A percentile compares a stretch with the other conserved stretches of the same genome.
Evolutionary conservation across 2,888 invertebrate genomes (phyloP).

Genomic region (Orthosia gothica): DNA sequence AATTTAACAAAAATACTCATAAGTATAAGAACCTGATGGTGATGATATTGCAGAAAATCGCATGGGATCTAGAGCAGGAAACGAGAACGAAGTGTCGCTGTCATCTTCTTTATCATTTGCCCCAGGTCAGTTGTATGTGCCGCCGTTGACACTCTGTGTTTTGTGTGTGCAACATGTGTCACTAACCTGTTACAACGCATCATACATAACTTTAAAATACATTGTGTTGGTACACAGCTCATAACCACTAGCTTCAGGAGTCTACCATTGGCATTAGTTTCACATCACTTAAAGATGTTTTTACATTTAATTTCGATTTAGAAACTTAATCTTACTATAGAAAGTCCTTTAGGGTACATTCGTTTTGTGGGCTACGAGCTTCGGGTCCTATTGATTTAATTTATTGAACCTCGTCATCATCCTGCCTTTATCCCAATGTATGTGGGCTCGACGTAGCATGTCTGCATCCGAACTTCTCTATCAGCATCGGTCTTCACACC

Average conservation of each 20-base stretch:
- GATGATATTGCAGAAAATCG: constrained; percentile 91
- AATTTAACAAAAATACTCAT: constrained; percentile 60
- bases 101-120: constrained; percentile 90
- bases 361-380: constrained; percentile 19
- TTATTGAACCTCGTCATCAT: constrained; percentile 5
- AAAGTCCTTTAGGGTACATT: constrained; percentile 12
- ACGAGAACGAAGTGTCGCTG: constrained; percentile 91
- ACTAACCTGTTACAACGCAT: constrained; percentile 85
- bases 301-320: constrained; percentile 30
- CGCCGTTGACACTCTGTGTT: constrained; percentile 86
- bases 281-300: constrained; percentile 25
- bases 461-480: neutral
- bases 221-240: constrained; percentile 72
- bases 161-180: constrained; percentile 90
- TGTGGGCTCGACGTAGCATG: neutral
- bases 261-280: constrained; percentile 66
- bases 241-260: constrained; percentile 78
- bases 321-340: constrained; percentile 26
- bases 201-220: constrained; percentile 70
- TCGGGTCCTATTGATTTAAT: constrained; percentile 9
- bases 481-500: neutral
- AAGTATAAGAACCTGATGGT: constrained; percentile 84
- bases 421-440: neutral
- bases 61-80: constrained; percentile 90
- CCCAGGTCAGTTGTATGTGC: constrained; percentile 91